These are phyloP conservation scores for Heptranchias perlo DNA, from an alignment of 2,113 vertebrate genomes.

Conservation along the genomic window DNA sequence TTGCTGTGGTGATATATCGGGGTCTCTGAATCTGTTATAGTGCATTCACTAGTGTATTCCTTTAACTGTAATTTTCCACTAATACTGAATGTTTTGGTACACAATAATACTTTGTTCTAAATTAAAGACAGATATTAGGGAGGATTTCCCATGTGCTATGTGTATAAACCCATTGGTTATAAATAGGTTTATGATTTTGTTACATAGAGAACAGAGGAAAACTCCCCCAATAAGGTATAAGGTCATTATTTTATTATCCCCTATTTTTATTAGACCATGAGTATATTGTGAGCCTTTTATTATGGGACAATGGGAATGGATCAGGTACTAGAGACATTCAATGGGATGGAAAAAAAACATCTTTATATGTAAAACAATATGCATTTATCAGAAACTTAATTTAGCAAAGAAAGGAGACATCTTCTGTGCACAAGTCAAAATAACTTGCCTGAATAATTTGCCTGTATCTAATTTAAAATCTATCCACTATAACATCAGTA, in stretches of 20 bases:
- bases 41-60: background rate
- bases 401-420: background rate
- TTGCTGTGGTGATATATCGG: background rate
- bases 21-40: background rate
- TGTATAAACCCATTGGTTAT: background rate
- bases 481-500: background rate
- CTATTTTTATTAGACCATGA: background rate
- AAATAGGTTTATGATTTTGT: background rate
- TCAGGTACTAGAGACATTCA: background rate
- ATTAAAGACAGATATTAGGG: background rate
- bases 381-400: background rate
- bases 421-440: background rate
- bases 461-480: background rate
- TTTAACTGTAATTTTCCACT: background rate
- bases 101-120: background rate
- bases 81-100: background rate
- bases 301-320: background rate
- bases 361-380: background rate
- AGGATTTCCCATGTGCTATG: background rate
- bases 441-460: background rate
- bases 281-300: background rate
- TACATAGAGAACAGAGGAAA: background rate
- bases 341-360: background rate
- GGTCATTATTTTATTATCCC: background rate
- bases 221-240: background rate